phyloP scores from a whole-genome alignment of 2,888 invertebrate genomes.

The Dexiosoma caninum region DNA sequence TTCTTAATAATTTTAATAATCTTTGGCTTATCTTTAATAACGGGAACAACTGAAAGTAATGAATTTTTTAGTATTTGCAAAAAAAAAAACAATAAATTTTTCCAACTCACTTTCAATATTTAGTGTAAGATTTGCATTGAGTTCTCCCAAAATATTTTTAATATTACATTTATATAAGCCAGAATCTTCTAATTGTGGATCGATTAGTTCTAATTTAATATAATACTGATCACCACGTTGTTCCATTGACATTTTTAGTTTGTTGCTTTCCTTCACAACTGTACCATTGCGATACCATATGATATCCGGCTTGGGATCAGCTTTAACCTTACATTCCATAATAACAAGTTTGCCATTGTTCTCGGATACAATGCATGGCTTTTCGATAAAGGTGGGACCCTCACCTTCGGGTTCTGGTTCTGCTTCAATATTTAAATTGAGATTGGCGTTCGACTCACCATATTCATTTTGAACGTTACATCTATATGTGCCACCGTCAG shows the following conservation, averaged over 20 bases:
- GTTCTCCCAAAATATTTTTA: conserved; percentile 96
- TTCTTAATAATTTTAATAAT: conserved; percentile 94
- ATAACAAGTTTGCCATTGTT: conserved; percentile 89
- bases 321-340: conserved; percentile 91
- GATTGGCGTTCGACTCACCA: conserved; percentile 97
- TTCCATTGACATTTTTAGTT: conserved; percentile 88
- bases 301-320: conserved; percentile 89
- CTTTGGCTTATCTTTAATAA: conserved; percentile 94
- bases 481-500: conserved; percentile 92
- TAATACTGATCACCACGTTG: conserved; percentile 89
- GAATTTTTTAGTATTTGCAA: background rate
- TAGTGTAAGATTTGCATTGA: conserved; percentile 96
- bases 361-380: conserved; percentile 91
- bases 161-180: conserved; percentile 99
- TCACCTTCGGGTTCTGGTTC: conserved; percentile 95
- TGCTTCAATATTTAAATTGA: conserved; percentile 97
- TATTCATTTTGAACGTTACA: conserved; percentile 97
- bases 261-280: conserved; percentile 88
- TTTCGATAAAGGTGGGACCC: conserved; percentile 95
- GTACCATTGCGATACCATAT: conserved; percentile 90
- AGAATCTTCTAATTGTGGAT: conserved; percentile 96
- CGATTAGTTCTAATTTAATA: conserved; percentile 90
- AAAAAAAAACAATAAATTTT: background rate
- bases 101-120: conserved; percentile 95
- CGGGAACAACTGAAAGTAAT: conserved; percentile 86